A percentile compares a stretch with the other conserved stretches of the same genome.
Conservation (phyloP, 2,797 vertebrate species). For the Forpus xanthops region DNA sequence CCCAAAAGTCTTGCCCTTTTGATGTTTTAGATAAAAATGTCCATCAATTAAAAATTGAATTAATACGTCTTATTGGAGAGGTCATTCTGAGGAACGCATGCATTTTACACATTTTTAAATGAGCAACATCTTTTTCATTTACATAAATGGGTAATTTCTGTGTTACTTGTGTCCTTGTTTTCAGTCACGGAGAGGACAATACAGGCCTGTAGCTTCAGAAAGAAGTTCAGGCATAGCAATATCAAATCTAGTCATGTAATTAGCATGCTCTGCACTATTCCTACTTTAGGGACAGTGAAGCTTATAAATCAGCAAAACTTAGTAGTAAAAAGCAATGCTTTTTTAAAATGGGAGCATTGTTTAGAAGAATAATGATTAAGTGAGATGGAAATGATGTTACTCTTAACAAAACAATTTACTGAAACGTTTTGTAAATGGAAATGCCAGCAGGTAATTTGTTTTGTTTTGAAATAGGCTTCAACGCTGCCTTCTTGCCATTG, state of each 20-base stretch:
- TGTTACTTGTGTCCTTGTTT: slow-evolving; percentile 18
- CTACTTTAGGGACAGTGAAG: not conserved
- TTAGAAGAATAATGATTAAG: slow-evolving; percentile 62
- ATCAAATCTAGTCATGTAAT: slow-evolving; percentile 10
- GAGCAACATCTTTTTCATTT: not conserved
- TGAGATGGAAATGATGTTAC: slow-evolving; percentile 62
- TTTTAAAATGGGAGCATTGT: slow-evolving; percentile 53
- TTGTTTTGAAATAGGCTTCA: slow-evolving; percentile 52
- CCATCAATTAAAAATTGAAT: not conserved
- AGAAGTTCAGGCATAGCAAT: not conserved
- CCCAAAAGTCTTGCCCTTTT: not conserved
- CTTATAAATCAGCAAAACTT: slow-evolving; percentile 53
- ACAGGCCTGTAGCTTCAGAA: not conserved
- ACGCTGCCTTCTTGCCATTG: not conserved
- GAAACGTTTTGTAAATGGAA: slow-evolving; percentile 62
- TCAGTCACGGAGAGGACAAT: not conserved
- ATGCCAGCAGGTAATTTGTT: slow-evolving; percentile 61
- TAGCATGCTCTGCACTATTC: slow-evolving; percentile 8
- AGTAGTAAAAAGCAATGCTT: slow-evolving; percentile 26
- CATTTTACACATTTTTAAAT: not conserved
- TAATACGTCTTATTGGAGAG: not conserved
- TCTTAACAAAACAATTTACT: slow-evolving; percentile 68
- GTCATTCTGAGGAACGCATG: not conserved
- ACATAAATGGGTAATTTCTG: not conserved
- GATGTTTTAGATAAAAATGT: not conserved